A percentile compares a stretch with the other conserved stretches of the same genome.
phyloP scores from a whole-genome alignment of 1,140 invertebrate genomes.

The Zaprionus capensis region DNA sequence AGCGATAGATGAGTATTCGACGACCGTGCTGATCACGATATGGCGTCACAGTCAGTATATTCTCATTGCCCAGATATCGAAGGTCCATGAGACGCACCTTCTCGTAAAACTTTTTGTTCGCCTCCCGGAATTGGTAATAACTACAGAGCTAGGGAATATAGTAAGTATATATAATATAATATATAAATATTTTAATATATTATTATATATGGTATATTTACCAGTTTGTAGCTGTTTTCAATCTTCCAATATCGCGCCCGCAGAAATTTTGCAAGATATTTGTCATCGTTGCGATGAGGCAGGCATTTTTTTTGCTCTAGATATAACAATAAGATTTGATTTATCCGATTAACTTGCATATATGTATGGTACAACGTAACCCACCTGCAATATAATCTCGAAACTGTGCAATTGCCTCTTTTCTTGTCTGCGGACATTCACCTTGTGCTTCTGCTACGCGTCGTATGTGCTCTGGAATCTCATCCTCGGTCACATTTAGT shows the following conservation, averaged over 20 bases:
- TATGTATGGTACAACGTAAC: slow-evolving; percentile 25
- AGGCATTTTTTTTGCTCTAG: slow-evolving; percentile 90
- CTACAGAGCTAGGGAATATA: slow-evolving; percentile 87
- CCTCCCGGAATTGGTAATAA: slow-evolving; percentile 90
- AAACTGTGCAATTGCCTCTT: slow-evolving; percentile 87
- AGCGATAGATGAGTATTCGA: slow-evolving; percentile 77
- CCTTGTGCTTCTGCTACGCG: slow-evolving; percentile 83
- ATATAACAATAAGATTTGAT: background rate
- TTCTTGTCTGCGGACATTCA: slow-evolving; percentile 85
- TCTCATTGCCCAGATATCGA: slow-evolving; percentile 88
- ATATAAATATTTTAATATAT: background rate
- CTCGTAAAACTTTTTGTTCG: slow-evolving; percentile 88
- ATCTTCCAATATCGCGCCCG: slow-evolving; percentile 92
- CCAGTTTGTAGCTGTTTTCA: slow-evolving; percentile 91
- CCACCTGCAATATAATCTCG: slow-evolving; percentile 91
- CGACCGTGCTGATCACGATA: slow-evolving; percentile 89
- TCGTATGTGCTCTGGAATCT: slow-evolving; percentile 71
- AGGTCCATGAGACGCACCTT: slow-evolving; percentile 88
- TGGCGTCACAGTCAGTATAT: slow-evolving; percentile 89
- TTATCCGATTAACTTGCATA: background rate
- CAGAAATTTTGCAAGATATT: slow-evolving; percentile 92
- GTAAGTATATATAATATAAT: background rate
- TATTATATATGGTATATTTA: slow-evolving; percentile 68
- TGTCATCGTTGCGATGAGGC: slow-evolving; percentile 91
- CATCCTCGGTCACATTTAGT: slow-evolving; percentile 65